A percentile compares a stretch with the other conserved stretches of the same genome.
Conservation (phyloP, 2,888 invertebrate species). For the Sisyra terminalis region DNA sequence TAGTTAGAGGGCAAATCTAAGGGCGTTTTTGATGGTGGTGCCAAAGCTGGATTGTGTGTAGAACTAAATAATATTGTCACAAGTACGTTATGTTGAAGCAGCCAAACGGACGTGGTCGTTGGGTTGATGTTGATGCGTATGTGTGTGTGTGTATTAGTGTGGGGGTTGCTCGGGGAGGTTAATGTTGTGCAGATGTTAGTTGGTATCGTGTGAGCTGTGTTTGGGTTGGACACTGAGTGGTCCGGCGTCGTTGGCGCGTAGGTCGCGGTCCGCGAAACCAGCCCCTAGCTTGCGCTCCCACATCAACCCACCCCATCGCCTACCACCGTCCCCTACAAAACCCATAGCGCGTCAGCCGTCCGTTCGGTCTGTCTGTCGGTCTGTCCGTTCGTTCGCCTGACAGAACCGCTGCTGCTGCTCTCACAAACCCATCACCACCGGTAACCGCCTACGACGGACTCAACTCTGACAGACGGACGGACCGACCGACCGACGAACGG, state of each 20-base stretch:
- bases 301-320: slow-evolving; percentile 10
- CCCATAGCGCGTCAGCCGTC: slow-evolving; percentile 13
- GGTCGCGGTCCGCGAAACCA: slow-evolving; percentile 17
- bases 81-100: too few relatives aligned
- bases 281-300: slow-evolving; percentile 12
- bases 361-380: slow-evolving; percentile 10
- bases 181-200: not conserved
- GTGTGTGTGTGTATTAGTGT: slow-evolving; percentile 3
- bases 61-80: too few relatives aligned
- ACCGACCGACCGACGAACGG: too few relatives aligned
- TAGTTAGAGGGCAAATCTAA: too few relatives aligned
- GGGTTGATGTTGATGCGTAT: slow-evolving; percentile 1
- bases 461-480: too few relatives aligned
- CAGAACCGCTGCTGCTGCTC: too few relatives aligned
- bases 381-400: too few relatives aligned
- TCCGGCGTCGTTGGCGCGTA: slow-evolving; percentile 13
- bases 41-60: too few relatives aligned
- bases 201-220: slow-evolving; percentile 4
- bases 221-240: slow-evolving; percentile 4
- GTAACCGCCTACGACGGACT: too few relatives aligned
- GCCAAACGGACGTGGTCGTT: slow-evolving; percentile 3
- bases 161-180: not conserved
- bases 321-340: slow-evolving; percentile 12
- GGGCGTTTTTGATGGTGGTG: too few relatives aligned
- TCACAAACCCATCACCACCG: too few relatives aligned